These are phyloP conservation scores for Urocitellus parryii DNA, from an alignment of 2,113 vertebrate species.

Conservation along the genomic window DNA sequence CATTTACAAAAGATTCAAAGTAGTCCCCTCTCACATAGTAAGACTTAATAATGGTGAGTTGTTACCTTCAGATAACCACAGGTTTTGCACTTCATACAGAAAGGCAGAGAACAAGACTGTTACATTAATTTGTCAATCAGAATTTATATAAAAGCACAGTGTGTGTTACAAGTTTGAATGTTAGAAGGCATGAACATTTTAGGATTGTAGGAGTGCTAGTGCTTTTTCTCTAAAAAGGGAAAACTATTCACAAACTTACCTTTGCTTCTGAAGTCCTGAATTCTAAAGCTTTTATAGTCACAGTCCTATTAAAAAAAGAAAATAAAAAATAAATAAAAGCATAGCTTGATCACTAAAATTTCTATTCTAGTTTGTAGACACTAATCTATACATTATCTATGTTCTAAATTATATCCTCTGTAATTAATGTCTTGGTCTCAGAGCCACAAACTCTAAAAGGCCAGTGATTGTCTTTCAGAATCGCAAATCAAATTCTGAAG, in stretches of 20 bases:
- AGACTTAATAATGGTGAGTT: constrained; percentile 48
- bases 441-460: background rate
- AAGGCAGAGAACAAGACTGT: constrained; percentile 29
- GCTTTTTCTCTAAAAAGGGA: constrained; percentile 49
- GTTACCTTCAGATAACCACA: constrained; percentile 50
- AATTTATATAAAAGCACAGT: constrained; percentile 51
- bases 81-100: constrained; percentile 57
- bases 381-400: background rate
- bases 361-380: background rate
- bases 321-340: background rate
- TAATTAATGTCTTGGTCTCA: constrained; percentile 16
- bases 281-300: background rate
- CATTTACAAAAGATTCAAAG: background rate
- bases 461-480: constrained; percentile 34
- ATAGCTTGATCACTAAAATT: background rate
- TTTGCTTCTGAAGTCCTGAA: background rate
- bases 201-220: constrained; percentile 51
- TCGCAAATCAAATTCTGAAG: constrained; percentile 36
- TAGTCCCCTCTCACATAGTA: background rate
- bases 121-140: constrained; percentile 65
- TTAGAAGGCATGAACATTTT: constrained; percentile 52
- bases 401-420: constrained; percentile 2
- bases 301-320: background rate
- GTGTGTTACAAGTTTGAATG: constrained; percentile 52
- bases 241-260: background rate